phyloP scores from a whole-genome alignment of 2,797 vertebrate species.

The Emys orbicularis region DNA sequence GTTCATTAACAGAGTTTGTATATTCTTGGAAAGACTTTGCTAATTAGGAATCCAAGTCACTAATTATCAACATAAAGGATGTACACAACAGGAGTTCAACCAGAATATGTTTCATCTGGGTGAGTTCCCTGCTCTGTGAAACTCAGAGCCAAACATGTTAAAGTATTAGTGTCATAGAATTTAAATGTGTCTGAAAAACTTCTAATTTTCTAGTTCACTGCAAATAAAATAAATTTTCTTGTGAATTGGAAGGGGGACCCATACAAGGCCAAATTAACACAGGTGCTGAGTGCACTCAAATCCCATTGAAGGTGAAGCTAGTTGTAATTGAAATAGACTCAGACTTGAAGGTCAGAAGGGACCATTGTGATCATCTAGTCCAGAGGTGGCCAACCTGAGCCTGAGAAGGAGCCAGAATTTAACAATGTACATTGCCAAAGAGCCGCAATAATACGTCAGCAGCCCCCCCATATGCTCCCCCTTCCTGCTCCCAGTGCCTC shows the following conservation, averaged over 20 bases:
- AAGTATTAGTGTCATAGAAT: not conserved
- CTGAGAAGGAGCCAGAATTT: too few species aligned
- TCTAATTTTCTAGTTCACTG: not conserved
- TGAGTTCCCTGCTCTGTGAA: not conserved
- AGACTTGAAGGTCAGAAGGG: too few species aligned
- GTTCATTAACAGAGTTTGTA: constrained; percentile 45
- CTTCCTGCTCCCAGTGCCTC: too few species aligned
- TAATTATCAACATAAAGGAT: not conserved
- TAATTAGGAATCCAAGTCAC: not conserved
- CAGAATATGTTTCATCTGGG: not conserved
- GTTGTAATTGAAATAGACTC: not conserved
- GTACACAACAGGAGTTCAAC: not conserved
- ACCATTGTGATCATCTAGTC: too few species aligned
- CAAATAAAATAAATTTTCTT: not conserved
- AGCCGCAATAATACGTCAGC: too few species aligned
- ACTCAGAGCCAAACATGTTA: not conserved
- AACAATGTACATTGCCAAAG: too few species aligned
- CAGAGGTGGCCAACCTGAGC: too few species aligned
- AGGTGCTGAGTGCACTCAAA: not conserved
- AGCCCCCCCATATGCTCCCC: too few species aligned
- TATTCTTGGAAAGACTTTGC: constrained; percentile 48
- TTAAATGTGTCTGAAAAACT: not conserved
- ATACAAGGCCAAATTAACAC: not conserved
- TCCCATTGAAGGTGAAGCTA: not conserved
- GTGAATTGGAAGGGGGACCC: not conserved